These are phyloP conservation scores for Pygoscelis adeliae DNA, from an alignment of 2,113 vertebrate genomes.

Conservation along the genomic window DNA sequence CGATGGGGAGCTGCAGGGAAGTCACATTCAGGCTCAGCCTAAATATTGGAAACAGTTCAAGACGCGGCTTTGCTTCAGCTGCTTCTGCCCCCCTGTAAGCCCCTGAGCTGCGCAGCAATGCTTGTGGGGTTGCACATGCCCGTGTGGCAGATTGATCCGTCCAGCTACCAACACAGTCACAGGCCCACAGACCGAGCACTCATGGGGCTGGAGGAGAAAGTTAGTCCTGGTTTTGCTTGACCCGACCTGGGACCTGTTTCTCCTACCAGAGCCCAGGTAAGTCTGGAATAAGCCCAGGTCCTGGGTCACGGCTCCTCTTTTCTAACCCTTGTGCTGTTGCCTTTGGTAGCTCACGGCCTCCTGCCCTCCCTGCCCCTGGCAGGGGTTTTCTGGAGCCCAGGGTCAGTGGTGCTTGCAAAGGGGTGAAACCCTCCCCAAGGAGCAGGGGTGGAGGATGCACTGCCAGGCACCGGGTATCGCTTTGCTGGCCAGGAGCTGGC, in stretches of 20 bases:
- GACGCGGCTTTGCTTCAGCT: background rate
- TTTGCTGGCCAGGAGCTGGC: background rate
- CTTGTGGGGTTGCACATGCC: background rate
- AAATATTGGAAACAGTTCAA: background rate
- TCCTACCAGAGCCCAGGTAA: no score
- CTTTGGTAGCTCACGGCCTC: background rate
- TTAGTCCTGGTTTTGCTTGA: background rate
- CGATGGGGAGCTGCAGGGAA: background rate
- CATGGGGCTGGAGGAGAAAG: background rate
- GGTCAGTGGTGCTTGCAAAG: background rate
- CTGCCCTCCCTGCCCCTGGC: background rate
- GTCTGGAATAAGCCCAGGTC: background rate
- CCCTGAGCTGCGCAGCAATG: accelerated
- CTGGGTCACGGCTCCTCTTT: background rate
- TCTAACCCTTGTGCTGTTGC: background rate
- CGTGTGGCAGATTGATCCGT: accelerated
- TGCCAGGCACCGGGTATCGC: background rate
- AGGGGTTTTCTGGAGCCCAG: background rate
- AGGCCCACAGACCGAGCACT: background rate
- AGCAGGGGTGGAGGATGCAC: background rate
- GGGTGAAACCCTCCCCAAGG: background rate
- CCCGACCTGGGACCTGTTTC: background rate
- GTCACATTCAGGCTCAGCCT: background rate
- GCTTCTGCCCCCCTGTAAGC: no score
- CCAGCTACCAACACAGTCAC: background rate